phyloP scores from a whole-genome alignment of 1,140 invertebrate species.

The Trypoxylus dichotomus region DNA sequence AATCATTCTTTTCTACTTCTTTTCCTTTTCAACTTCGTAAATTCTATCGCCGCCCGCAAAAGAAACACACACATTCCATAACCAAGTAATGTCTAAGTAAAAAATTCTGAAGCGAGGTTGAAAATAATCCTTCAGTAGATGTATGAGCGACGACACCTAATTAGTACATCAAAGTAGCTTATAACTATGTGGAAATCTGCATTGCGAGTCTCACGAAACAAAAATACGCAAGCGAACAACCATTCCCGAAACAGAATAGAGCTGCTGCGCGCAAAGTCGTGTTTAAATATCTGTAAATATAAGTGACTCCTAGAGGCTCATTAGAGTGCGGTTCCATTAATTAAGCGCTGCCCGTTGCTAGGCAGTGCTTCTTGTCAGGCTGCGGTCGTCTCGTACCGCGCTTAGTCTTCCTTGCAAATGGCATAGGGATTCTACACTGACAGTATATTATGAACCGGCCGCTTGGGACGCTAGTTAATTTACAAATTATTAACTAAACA shows the following conservation, averaged over 20 bases:
- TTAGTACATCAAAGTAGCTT: conserved; percentile 19
- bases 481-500: too few relatives aligned
- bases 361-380: conserved; percentile 2
- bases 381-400: neutral
- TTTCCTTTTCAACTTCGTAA: neutral
- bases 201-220: neutral
- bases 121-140: neutral
- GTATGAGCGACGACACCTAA: neutral
- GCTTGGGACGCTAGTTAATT: too few relatives aligned
- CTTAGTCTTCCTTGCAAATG: neutral
- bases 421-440: neutral
- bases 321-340: conserved; percentile 28
- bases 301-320: conserved; percentile 28
- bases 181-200: neutral
- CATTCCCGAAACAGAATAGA: neutral
- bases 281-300: conserved; percentile 28
- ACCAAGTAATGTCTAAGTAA: neutral
- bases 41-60: neutral
- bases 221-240: neutral
- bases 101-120: neutral
- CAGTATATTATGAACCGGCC: too few relatives aligned
- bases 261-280: neutral
- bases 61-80: neutral
- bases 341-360: conserved; percentile 24
- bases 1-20: neutral